Base-by-base conservation (phyloP, 2,888 invertebrate species). In the Ochlodes sylvanus region DNA sequence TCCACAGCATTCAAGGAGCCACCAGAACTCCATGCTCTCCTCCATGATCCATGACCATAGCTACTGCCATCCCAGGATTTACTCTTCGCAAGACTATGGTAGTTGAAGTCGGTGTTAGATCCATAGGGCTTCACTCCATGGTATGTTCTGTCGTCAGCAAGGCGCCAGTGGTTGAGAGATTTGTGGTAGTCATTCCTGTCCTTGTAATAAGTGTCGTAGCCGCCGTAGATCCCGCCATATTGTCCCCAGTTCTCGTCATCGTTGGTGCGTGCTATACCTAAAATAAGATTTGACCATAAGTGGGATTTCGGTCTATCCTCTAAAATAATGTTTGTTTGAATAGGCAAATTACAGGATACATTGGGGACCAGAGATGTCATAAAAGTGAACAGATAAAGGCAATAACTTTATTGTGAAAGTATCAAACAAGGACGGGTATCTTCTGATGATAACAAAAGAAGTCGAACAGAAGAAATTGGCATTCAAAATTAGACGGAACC, bases 171-270 rank as follows among this genome's bases (percentile, higher is more conserved):
- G 58, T 90, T 89, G 1, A 88, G 80, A 1, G 93, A 89, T 68
- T 90, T 89, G 68, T 89, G 87, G 65, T 90, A 91, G 38, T 92
- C 90, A 3, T 87, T 86, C 14, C 84, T 76, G 66, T 93, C 85
- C 68, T 92, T 90, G 68, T 92, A 92, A 50, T 91, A 90, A 1
- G 77, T 76, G 21, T 85, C 81, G 19, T 80, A 78, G 0, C 88
- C 87, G 0, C 92, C 90, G 74, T 96, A 96, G 12, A 87, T 87
- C 0, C 95, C 94, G 0, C 95, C 95, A 74, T 96, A 95, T 69
- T 93, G 91, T 0, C 94, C 95, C 95, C 95, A 95, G 32, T 87
- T 88, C 55, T 92, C 91, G 44, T 89, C 86, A 0, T 88, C 86
- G 3, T 86, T 80, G 66, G 82, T 86, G 65, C 87, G 82, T 3